Conservation (phyloP, 1,140 invertebrate species). For the Goniozus legneri region DNA sequence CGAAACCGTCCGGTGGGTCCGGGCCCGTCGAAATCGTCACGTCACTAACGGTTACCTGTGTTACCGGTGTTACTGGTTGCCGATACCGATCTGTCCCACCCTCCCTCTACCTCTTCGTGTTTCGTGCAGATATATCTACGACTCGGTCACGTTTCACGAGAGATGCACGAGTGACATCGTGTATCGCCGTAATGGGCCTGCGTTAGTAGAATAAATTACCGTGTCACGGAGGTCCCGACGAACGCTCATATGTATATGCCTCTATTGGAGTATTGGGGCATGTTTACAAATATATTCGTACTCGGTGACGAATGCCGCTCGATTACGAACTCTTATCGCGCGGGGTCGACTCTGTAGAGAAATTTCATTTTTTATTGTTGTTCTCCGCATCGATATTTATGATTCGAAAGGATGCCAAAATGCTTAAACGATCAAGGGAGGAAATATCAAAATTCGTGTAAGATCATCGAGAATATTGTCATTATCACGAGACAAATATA, state of each 20-base stretch:
- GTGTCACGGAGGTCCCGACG: slow-evolving; percentile 5
- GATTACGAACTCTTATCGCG: slow-evolving; percentile 10
- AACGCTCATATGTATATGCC: neutral
- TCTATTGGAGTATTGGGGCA: neutral
- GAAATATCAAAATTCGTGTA: no score
- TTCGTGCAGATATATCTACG: slow-evolving; percentile 14
- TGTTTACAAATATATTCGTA: slow-evolving; percentile 32
- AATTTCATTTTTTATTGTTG: no score
- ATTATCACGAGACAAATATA: no score
- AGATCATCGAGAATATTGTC: no score
- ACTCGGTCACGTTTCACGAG: slow-evolving; percentile 13
- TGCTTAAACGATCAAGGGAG: no score
- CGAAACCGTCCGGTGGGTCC: slow-evolving; percentile 26
- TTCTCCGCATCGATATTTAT: no score
- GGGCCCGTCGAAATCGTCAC: slow-evolving; percentile 31
- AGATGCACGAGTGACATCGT: slow-evolving; percentile 30
- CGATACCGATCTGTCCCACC: slow-evolving; percentile 28
- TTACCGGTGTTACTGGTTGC: slow-evolving; percentile 33
- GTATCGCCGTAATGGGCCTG: slow-evolving; percentile 31
- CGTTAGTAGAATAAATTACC: slow-evolving; percentile 32
- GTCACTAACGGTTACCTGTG: slow-evolving; percentile 34
- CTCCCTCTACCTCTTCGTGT: neutral
- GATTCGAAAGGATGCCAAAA: no score
- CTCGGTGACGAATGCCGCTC: slow-evolving; percentile 18
- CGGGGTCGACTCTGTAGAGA: neutral